A percentile compares a stretch with the other conserved stretches of the same genome.
Evolutionary conservation across 2,797 vertebrate genomes (phyloP).

Genomic region (Mareca penelope): DNA sequence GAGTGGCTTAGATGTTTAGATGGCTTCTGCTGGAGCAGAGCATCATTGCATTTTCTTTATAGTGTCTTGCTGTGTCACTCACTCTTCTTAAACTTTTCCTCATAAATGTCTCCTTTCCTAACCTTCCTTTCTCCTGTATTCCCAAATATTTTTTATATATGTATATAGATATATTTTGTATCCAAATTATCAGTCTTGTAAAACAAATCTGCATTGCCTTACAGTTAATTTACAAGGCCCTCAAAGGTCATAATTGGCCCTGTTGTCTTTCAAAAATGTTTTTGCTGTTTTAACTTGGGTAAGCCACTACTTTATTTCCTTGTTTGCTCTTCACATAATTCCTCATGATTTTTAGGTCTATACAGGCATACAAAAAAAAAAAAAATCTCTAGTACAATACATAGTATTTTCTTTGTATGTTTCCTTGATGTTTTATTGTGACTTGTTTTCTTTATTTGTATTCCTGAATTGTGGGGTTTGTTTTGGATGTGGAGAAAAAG

Average conservation of each 20-base stretch:
- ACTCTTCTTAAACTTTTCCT: background rate
- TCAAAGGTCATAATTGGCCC: background rate
- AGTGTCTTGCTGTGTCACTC: background rate
- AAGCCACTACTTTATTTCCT: background rate
- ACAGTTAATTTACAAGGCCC: background rate
- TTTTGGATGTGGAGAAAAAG: background rate
- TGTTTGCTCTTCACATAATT: slow-evolving; percentile 1
- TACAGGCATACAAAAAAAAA: background rate
- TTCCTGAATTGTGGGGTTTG: background rate
- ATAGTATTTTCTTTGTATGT: background rate
- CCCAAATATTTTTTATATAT: background rate
- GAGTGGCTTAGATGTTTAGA: background rate
- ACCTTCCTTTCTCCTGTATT: background rate
- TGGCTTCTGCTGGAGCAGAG: background rate
- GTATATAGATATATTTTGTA: background rate
- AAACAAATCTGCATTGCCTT: background rate
- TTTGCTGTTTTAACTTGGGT: background rate
- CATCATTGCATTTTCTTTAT: background rate
- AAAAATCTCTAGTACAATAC: background rate
- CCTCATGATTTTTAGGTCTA: slow-evolving; percentile 25
- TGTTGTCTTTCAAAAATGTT: background rate
- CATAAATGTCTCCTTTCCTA: background rate
- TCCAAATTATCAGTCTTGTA: background rate
- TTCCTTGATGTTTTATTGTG: background rate
- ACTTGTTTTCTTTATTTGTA: background rate